Base-by-base conservation (phyloP, 1,140 invertebrate species). In the Pemphigus obesinymphae region DNA sequence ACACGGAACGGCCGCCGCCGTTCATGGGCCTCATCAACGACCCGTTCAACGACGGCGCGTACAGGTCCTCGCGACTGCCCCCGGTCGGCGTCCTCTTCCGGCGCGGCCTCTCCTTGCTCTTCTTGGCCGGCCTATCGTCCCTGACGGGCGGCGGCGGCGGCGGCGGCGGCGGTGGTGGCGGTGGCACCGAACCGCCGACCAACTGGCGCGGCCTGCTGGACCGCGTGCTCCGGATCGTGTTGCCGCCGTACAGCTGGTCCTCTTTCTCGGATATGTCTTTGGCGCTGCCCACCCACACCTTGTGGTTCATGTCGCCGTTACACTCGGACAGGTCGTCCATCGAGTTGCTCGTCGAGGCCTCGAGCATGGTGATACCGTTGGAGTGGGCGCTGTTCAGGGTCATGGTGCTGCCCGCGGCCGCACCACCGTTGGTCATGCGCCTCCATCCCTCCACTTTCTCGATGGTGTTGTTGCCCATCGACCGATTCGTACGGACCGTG, bases 281-380 rank as follows among this genome's bases (percentile, higher is more conserved):
- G 55, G 92, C 92, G 66, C 84, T 85, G 11, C 92, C 92, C 0
- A 92, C 93, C 95, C 95, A 97, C 2, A 97, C 93, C 87, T 97
- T 97, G 86, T 97, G 95, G 85, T 97, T 97, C 86, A 96, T 95
- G 85, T 96, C 94, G 0, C 93, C 94, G 85, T 96, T 96, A 85
- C 94, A 95, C 31, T 95, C 89, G 45, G 70, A 93, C 1, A 92
- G 88, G 61, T 94, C 92, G 83, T 93, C 93, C n/a, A 85, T 85
- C 31, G 87, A 84, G 83, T 86, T 45, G 43, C 5, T 84, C 20
- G 91, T 90, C n/a, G 84, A 83, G 6, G 85, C 87, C 84, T 83
- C 87, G 15, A 76, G 85, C 40, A 85, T 85, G 55, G 83, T 83
- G 20, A 84, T 84, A 34, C 83, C 84, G 84, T 87, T 86, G 5